These are phyloP conservation scores for Eupithecia centaureata DNA, from an alignment of 2,888 invertebrate species.

Conservation along the genomic window DNA sequence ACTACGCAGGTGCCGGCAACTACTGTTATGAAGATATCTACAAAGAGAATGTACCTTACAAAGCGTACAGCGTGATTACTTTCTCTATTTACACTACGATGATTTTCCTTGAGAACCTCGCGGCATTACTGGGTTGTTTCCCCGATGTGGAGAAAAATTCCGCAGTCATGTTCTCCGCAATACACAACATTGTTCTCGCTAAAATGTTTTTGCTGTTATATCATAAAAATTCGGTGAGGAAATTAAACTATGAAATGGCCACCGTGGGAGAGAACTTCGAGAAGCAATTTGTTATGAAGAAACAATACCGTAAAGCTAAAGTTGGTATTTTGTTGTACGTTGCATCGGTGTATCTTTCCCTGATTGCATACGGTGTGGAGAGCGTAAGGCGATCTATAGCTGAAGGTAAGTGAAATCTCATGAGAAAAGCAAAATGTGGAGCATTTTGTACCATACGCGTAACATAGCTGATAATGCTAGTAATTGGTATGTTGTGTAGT, in stretches of 20 bases:
- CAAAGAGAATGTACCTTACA: slow-evolving; percentile 59
- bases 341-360: slow-evolving; percentile 69
- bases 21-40: slow-evolving; percentile 67
- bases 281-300: slow-evolving; percentile 62
- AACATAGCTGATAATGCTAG: background rate
- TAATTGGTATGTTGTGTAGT: background rate
- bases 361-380: slow-evolving; percentile 68
- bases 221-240: slow-evolving; percentile 68
- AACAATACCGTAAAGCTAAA: slow-evolving; percentile 66
- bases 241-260: slow-evolving; percentile 71
- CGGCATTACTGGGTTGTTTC: slow-evolving; percentile 68
- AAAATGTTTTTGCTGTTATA: slow-evolving; percentile 72
- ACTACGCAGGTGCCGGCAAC: slow-evolving; percentile 69
- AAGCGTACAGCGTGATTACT: slow-evolving; percentile 59
- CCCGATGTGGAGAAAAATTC: slow-evolving; percentile 74
- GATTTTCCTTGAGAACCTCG: slow-evolving; percentile 73
- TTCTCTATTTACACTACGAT: slow-evolving; percentile 67
- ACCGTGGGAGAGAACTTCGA: slow-evolving; percentile 64
- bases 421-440: background rate
- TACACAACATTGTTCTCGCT: slow-evolving; percentile 70
- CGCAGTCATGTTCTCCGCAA: slow-evolving; percentile 73
- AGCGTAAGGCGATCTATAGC: slow-evolving; percentile 61
- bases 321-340: slow-evolving; percentile 64
- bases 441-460: too few relatives aligned
- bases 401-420: slow-evolving; percentile 58